Conservation (phyloP, 2,797 vertebrate species). For the Prunella strophiata region DNA sequence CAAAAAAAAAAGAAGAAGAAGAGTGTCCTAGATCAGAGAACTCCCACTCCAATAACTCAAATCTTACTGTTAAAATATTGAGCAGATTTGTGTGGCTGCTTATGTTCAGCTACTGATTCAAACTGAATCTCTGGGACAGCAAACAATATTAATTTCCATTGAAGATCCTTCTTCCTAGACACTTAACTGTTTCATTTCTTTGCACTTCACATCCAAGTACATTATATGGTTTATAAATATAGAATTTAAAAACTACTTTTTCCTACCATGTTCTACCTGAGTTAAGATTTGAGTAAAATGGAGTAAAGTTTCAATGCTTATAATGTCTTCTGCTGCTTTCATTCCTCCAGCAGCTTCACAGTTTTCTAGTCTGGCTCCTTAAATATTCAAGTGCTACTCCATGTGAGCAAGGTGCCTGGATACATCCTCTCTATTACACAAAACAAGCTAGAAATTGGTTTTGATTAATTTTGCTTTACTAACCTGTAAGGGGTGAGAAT, state of each 20-base stretch:
- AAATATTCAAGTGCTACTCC: neutral
- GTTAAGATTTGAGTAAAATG: neutral
- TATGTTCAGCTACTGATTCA: neutral
- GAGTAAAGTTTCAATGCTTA: neutral
- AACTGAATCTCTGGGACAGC: neutral
- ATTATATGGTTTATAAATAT: neutral
- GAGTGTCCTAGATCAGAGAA: neutral
- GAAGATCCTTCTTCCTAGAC: neutral
- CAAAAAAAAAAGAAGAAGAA: neutral
- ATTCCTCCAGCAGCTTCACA: neutral
- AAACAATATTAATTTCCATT: neutral
- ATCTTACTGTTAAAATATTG: neutral
- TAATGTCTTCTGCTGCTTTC: neutral
- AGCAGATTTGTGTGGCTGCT: neutral
- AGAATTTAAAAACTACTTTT: neutral
- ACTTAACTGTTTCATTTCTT: neutral
- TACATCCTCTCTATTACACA: neutral
- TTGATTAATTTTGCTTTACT: conserved; percentile 33
- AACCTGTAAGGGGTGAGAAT: conserved; percentile 97
- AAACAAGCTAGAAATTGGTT: neutral
- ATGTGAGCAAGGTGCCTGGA: neutral
- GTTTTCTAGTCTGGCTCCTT: neutral
- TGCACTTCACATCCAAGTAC: neutral
- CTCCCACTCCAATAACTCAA: neutral
- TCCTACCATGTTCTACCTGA: neutral